These are phyloP conservation scores for Aegithalos caudatus DNA, from an alignment of 2,113 vertebrate genomes.

Conservation along the genomic window DNA sequence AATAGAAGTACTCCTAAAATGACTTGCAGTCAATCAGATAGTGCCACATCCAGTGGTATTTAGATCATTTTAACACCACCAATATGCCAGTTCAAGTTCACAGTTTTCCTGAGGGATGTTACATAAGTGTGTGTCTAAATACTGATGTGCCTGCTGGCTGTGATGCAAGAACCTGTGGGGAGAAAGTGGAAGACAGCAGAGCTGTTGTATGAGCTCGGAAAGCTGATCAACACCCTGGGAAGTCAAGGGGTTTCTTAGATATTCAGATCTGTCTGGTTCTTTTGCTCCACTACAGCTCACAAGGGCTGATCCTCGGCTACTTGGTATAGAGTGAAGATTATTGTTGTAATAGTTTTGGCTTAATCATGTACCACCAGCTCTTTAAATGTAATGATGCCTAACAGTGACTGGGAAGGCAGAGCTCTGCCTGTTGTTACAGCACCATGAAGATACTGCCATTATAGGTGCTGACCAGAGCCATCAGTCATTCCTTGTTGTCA, in stretches of 20 bases:
- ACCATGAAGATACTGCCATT: accelerated
- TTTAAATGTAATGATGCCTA: background rate
- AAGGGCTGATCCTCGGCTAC: background rate
- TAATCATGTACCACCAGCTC: background rate
- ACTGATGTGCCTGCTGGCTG: background rate
- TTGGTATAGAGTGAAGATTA: background rate
- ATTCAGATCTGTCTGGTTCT: background rate
- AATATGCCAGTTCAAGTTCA: background rate
- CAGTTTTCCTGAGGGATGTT: background rate
- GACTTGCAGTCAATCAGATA: background rate
- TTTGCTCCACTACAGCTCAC: background rate
- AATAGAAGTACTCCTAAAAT: background rate
- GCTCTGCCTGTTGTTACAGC: background rate
- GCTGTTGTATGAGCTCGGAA: background rate
- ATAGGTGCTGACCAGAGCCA: background rate
- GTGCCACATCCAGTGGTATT: background rate
- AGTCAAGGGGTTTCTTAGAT: background rate
- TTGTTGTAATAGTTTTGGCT: background rate
- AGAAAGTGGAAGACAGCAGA: background rate
- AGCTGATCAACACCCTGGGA: background rate
- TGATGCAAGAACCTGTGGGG: background rate
- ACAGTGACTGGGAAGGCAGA: background rate
- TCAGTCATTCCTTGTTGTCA: background rate
- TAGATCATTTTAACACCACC: background rate
- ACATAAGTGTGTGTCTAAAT: background rate